Percentiles rank a stretch among this genome's conserved stretches.
phyloP scores from a whole-genome alignment of 2,113 vertebrate species.

The Urocolius indicus region DNA sequence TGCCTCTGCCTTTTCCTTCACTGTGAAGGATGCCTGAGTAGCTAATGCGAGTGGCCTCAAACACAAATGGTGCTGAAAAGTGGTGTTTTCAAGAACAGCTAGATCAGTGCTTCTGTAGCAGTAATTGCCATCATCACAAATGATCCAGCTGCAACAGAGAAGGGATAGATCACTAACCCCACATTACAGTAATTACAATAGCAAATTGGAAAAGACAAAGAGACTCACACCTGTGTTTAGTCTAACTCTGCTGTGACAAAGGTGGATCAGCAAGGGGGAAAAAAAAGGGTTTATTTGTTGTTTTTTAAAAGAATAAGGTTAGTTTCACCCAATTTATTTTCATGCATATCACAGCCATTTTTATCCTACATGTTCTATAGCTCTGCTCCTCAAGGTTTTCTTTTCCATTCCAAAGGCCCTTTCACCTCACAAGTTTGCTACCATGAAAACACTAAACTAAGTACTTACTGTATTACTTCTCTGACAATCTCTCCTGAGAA shows the following conservation, averaged over 20 bases:
- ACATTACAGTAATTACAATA: neutral
- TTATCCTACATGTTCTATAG: neutral
- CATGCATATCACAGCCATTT: neutral
- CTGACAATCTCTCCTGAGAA: neutral
- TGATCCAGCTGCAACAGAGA: neutral
- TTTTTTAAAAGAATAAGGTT: neutral
- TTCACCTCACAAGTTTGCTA: neutral
- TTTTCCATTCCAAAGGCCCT: neutral
- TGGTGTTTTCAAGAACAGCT: neutral
- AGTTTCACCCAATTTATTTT: neutral
- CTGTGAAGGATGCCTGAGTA: neutral
- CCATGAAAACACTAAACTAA: neutral
- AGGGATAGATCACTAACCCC: neutral
- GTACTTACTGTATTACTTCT: neutral
- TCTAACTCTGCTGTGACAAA: neutral
- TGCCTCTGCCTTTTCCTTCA: neutral
- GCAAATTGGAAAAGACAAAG: neutral
- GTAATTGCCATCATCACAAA: neutral
- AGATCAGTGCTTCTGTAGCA: neutral
- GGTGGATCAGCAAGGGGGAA: neutral
- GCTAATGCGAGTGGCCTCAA: neutral
- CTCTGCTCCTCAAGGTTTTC: neutral
- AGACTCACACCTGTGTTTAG: neutral
- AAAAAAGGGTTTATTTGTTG: too few species aligned
- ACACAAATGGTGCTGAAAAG: neutral